Base-by-base conservation (phyloP, 2,888 invertebrate species). In the Hesperia comma region DNA sequence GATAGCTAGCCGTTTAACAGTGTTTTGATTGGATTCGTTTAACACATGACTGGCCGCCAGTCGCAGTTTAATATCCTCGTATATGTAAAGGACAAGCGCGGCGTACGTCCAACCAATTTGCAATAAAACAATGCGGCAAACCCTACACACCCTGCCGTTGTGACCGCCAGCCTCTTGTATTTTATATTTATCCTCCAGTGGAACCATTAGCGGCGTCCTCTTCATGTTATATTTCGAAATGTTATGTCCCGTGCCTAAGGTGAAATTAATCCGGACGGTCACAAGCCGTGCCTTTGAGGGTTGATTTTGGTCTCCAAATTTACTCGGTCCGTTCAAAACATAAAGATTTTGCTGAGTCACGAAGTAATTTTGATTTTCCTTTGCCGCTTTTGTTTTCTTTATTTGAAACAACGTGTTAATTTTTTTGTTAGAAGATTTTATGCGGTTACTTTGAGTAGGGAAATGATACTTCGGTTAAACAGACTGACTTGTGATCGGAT, bases 21-120 rank as follows among this genome's bases (percentile, higher is more conserved):
- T 84, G 85, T 84, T 83, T 80, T 85, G 81, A 90, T 91, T 84
- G 88, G 84, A 89, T 91, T 91, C 91, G 92, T 92, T 92, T 92
- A 88, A 87, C 91, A 92, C 90, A 86, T 90, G 91, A 91, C 89
- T 90, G 90, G 87, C 82, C 86, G 87, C 84, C 80, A 82, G 81
- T 80, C 82, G 88, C 85, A 84, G 87, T 90, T 91, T 92, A 92
- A 92, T 92, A 86, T 91, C 86, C 84, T 88, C 87, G 88, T 91
- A 88, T 90, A 90, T 92, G 91, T 90, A 92, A 90, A 91, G 89
- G 91, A 90, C 92, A 90, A 87, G 83, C 87, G 86, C 86, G 87
- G 87, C 84, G 82, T 85, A 84, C 87, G 87, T 86, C 88, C 88
- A 90, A 88, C 90, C 92, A 92, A 92, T 92, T 92, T 92, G 92